Evolutionary conservation across 2,797 vertebrate species (phyloP), one percentile per base, ranked within the genome.

Genomic region (Peromyscus melanophrys): DNA sequence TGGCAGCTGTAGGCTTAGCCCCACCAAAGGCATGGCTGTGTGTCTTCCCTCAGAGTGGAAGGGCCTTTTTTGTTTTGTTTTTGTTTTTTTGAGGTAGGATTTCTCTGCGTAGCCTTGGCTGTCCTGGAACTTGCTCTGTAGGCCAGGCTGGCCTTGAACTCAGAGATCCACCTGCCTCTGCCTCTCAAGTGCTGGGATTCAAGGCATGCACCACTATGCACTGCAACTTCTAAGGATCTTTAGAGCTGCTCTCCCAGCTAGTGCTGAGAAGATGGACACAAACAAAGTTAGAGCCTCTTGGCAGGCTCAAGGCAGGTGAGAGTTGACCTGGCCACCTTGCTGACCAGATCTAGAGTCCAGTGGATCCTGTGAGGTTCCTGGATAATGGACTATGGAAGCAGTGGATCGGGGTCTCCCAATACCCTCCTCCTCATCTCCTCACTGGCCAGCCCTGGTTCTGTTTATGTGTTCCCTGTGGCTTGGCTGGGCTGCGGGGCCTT

Each of bases 391-490:
- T 5, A 5, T 31, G 61, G 46, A 49, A 52, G n/a, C 88, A 19
- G 49, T 75, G 87, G 59, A 52, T 46, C 19, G 23, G 94, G 94
- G 95, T 88, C 89, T 82, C 82, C 43, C 0, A 4, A 77, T 4
- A 0, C 31, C 59, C 75, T 59, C 65, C 78, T 49, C 65, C 75
- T 13, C 11, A 76, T 57, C 65, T 4, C 37, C 75, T 75, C 19
- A 13, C 43, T 0, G 11, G 84, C 49, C 71, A 1, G 73, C 91
- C 90, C 5, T 2, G 21, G 82, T 14, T 49, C 46, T 98, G 97
- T 97, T 97, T 96, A 96, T 40, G 57, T 97, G 97, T 97, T 98
- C 97, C 95, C 89, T 98, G 97, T 0, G 98, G 98, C 91, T 97
- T 98, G 98, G 97, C 97, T 40, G 67, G 52, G 49, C 95, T 6